Evolutionary conservation across 2,797 vertebrate species (phyloP), one percentile per base, ranked within the genome.

Genomic region (Gymnopithys bicolor): DNA sequence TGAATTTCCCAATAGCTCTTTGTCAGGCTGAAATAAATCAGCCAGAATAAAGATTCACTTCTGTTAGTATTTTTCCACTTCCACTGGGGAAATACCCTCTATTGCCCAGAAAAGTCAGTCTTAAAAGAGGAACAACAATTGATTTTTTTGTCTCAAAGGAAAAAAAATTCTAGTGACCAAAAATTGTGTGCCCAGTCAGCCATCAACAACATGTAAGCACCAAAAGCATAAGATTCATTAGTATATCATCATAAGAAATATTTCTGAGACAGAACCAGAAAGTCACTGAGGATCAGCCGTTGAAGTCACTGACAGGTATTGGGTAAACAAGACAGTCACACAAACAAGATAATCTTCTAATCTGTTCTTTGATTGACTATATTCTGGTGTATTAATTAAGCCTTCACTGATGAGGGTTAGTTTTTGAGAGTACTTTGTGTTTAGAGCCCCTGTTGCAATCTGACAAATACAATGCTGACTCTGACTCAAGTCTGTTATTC

Each of bases 1-100:
- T 58, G 78, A 60, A 80, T 87, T 95, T 90, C 67, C 67, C 51
- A 59, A 33, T 27, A 91, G 41, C 30, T 80, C 60, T 93, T 93
- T 83, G 45, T 92, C 49, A 81, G 45, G 25, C 43, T 86, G 55
- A 81, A 88, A 79, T 74, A 78, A 59, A 91, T 84, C 66, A 88
- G 35, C 23, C 51, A 45, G 41, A 87, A 69, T 84, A 79, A 84
- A 79, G 25, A 49, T 53, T 82, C 12, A 4, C 7, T 55, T 79
- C 78, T 82, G 18, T 66, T 55, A 66, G 12, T n/a, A 69, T 56
- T 90, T 76, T 95, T 77, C 39, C 66, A 7, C 25, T 67, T 76
- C 58, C 60, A 74, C 32, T 7, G 35, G 53, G 30, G 64, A 84
- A 90, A 68, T 87, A 82, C 41, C 10, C 37, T 87, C 69, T 67